Evolutionary conservation across 2,797 vertebrate species (phyloP), one percentile per base, ranked within the genome.

Genomic region (Odontamblyopus rebecca): DNA sequence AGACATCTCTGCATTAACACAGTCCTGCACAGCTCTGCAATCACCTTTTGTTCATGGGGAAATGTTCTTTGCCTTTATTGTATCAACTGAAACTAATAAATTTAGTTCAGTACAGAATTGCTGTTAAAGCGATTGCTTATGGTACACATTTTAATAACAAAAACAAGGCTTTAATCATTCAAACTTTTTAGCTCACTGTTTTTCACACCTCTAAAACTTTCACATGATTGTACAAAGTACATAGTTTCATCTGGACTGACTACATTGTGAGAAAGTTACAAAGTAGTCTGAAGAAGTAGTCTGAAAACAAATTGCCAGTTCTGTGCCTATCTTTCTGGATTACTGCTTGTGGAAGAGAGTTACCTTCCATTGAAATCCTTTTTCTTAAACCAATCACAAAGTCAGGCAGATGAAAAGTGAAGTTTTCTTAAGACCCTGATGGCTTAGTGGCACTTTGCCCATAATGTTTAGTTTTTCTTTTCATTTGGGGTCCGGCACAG

Each of bases 381-480:
- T 86, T 68, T 86, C 67, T 83, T 67, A 53, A 57, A 74, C 80
- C 81, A 85, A 86, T 86, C 68, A 44, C 71, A 86, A 91, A 92
- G 89, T 92, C 87, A 75, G 75, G 89, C 88, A 84, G 86, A 88
- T 89, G 75, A 75, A 69, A 69, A 78, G 77, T 71, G 76, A 91
- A 93, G 89, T 93, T 92, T 65, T 84, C 87, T 90, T 85, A 89
- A 91, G 88, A 88, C 82, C 80, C 88, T 91, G 85, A 91, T 88
- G 84, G 89, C 89, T 93, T 89, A 90, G 89, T 89, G 90, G 92
- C 90, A 83, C 75, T 85, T 87, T 88, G 85, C 89, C 89, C 79
- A 83, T 89, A 90, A 81, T 85, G 85, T 89, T 91, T 90, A 84
- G 82, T 88, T 83, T 82, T 80, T 87, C 87, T 80, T 87, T 85